Base-by-base conservation (phyloP, 2,797 vertebrate genomes). In the Ispidina lecontei region DNA sequence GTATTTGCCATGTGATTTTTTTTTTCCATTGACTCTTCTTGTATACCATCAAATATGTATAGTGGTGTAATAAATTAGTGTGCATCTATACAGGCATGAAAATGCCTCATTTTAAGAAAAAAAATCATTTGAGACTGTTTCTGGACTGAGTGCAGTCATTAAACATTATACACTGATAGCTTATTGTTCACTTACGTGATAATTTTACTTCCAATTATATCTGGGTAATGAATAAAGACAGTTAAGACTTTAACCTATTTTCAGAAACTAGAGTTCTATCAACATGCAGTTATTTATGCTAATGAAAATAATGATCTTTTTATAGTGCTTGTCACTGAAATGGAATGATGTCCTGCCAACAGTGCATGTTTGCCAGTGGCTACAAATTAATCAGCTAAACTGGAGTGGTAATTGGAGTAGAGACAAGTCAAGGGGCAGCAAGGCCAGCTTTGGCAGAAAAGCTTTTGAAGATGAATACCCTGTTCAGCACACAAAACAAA, bases 301-400 rank as follows among this genome's bases (percentile, higher is more conserved):
- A 97, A 97, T 97, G 97, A 96, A 97, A 97, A 94, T 96, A 96
- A 97, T 94, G 92, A 96, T 96, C 95, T 96, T 97, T 95, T 97
- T 96, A 96, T 97, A 96, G 94, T 75, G 91, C 95, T 94, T 97
- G 96, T 96, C 96, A 96, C 72, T 91, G 91, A 84, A 90, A 94
- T 33, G 82, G 96, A 96, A 94, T 93, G 95, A 96, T 95, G 93
- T 91, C 95, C 93, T 96, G 97, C 96, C 96, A 97, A 94, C 89
- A 87, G 91, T 87, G 95, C 86, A 87, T 93, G 93, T 96, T 97
- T 96, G 96, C 95, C 95, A 96, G 91, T 96, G 96, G 96, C 94
- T 95, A 97, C 96, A 95, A 96, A 97, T 97, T 96, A 97, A 97
- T 97, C 96, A 96, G 86, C 93, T 94, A 95, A 97, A 95, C 94